Conservation (phyloP, 1,140 invertebrate species). For the Zaprionus lachaisei region DNA sequence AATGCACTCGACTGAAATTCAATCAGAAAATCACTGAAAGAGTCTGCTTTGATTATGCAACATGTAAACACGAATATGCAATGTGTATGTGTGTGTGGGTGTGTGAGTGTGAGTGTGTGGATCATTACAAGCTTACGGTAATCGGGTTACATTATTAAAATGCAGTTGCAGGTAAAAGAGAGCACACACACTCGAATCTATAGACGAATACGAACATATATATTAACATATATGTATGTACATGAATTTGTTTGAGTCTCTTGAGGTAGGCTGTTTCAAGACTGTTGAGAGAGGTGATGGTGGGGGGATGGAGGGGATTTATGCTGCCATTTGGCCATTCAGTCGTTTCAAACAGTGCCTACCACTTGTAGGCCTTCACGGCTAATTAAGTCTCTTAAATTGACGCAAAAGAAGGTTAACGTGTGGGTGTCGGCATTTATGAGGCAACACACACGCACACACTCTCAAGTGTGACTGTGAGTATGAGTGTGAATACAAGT, state of each 20-base stretch:
- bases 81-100: not conserved
- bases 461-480: not conserved
- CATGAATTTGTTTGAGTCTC: not conserved
- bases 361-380: constrained; percentile 71
- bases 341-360: constrained; percentile 31
- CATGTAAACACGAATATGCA: not conserved
- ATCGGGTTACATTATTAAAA: constrained; percentile 25
- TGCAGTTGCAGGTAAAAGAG: not conserved
- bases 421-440: constrained; percentile 73
- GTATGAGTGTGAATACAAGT: not conserved
- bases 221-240: not conserved
- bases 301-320: not conserved
- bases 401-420: constrained; percentile 70
- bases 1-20: not conserved
- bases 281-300: not conserved
- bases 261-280: not conserved
- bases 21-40: not conserved
- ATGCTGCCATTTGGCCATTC: constrained; percentile 22
- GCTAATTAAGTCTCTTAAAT: constrained; percentile 74
- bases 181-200: not conserved
- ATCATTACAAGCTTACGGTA: not conserved
- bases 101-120: not conserved
- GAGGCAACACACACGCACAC: constrained; percentile 52
- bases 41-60: not conserved
- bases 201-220: not conserved